phyloP scores from a whole-genome alignment of 1,140 invertebrate species.

The Habropoda laboriosa region DNA sequence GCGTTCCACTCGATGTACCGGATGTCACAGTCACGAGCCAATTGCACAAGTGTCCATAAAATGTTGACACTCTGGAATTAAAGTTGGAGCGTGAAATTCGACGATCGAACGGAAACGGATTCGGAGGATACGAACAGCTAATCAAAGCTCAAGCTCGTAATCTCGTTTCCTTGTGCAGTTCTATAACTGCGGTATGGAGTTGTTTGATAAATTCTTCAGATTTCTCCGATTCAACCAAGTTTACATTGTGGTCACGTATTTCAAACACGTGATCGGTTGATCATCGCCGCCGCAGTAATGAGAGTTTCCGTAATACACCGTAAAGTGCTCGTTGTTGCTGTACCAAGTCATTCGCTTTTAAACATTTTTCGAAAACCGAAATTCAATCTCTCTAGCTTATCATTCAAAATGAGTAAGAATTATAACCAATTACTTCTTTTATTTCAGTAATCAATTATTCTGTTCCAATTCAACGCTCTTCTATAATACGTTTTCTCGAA shows the following conservation, averaged over 20 bases:
- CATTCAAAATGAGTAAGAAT: too few relatives aligned
- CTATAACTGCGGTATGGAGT: background rate
- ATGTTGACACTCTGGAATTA: background rate
- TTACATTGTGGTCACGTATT: constrained; percentile 45
- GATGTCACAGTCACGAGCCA: too few relatives aligned
- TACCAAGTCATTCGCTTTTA: too few relatives aligned
- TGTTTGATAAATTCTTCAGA: constrained; percentile 26
- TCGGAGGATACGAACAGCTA: background rate
- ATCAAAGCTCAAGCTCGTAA: constrained; percentile 6
- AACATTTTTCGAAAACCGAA: too few relatives aligned
- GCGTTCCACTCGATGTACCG: too few relatives aligned
- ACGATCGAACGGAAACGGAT: background rate
- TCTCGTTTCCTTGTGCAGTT: constrained; percentile 15
- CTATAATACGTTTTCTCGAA: too few relatives aligned
- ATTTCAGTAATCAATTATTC: too few relatives aligned
- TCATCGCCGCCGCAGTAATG: constrained; percentile 4
- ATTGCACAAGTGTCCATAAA: too few relatives aligned
- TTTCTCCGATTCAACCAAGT: constrained; percentile 38
- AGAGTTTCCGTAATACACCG: background rate
- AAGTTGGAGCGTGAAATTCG: background rate
- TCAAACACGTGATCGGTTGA: constrained; percentile 36
- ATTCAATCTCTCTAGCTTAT: too few relatives aligned
- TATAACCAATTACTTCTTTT: too few relatives aligned
- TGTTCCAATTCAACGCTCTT: too few relatives aligned
- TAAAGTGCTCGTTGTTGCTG: background rate